Percentiles rank a stretch among this genome's conserved stretches.
Evolutionary conservation across 2,888 invertebrate genomes (phyloP).

Genomic region (Orthonychiurus folsomi): DNA sequence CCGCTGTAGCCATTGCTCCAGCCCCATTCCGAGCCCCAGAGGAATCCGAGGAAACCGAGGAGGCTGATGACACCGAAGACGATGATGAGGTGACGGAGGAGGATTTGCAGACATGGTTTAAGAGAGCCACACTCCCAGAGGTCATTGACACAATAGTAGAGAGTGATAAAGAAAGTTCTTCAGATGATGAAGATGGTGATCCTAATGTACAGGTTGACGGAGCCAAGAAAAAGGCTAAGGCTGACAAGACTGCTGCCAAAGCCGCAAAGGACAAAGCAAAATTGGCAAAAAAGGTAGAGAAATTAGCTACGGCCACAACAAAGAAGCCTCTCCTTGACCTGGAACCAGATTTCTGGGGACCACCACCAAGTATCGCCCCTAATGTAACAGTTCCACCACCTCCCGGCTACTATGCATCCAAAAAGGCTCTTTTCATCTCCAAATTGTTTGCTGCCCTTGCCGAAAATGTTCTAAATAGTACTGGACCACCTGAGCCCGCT

Average conservation of each 20-base stretch:
- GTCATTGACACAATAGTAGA: not conserved
- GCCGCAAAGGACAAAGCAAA: not conserved
- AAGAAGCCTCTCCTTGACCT: conserved; percentile 14
- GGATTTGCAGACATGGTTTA: conserved; percentile 5
- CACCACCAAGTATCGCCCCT: conserved; percentile 22
- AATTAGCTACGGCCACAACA: conserved; percentile 8
- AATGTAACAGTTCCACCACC: conserved; percentile 23
- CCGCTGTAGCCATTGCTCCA: conserved; percentile 4
- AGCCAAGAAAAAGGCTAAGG: conserved; percentile 7
- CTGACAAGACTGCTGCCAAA: not conserved
- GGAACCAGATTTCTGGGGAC: conserved; percentile 24
- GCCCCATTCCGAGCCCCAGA: not conserved
- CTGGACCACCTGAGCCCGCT: conserved; percentile 10
- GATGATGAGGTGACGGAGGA: conserved; percentile 6
- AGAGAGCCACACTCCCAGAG: conserved; percentile 11
- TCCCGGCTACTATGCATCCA: conserved; percentile 35
- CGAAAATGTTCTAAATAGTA: conserved; percentile 28
- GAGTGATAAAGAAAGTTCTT: not conserved
- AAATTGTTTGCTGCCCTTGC: conserved; percentile 35
- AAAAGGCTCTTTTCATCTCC: conserved; percentile 35
- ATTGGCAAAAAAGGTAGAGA: not conserved
- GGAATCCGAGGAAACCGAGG: not conserved
- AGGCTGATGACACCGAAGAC: conserved; percentile 11
- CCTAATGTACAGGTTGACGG: not conserved
- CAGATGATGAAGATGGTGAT: not conserved